These are phyloP conservation scores for Lycorma delicatula DNA, from an alignment of 1,140 invertebrate genomes.

Conservation along the genomic window DNA sequence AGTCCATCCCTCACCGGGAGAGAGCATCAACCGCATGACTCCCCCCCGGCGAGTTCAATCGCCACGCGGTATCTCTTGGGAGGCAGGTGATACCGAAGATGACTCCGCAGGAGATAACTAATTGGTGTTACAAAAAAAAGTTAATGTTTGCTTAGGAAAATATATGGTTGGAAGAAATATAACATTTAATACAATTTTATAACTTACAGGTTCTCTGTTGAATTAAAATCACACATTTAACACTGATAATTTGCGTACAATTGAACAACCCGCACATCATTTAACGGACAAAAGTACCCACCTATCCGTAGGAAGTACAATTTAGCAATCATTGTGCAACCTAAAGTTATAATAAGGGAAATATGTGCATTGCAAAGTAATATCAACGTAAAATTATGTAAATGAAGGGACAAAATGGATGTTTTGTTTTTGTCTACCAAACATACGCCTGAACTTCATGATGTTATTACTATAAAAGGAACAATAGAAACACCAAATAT, in stretches of 20 bases:
- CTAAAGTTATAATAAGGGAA: neutral
- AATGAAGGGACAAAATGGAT: neutral
- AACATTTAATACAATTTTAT: too few relatives aligned
- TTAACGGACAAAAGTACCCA: neutral
- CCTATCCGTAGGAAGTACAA: neutral
- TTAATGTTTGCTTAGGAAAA: too few relatives aligned
- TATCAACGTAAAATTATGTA: neutral
- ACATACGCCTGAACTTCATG: neutral
- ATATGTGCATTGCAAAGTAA: neutral
- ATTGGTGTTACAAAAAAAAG: too few relatives aligned
- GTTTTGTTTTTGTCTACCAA: neutral
- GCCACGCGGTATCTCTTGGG: too few relatives aligned
- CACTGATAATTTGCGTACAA: neutral
- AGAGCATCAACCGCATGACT: too few relatives aligned
- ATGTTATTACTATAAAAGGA: neutral
- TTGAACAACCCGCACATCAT: neutral
- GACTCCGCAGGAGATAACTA: too few relatives aligned
- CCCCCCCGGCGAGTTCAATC: too few relatives aligned
- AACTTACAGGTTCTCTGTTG: too few relatives aligned
- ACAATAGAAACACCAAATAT: neutral
- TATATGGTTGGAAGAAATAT: too few relatives aligned
- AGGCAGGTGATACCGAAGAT: too few relatives aligned
- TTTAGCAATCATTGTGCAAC: neutral
- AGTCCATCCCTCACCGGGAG: too few relatives aligned
- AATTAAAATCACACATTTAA: neutral